Conservation (phyloP, 2,113 vertebrate species). For the Hypanus sabinus region DNA sequence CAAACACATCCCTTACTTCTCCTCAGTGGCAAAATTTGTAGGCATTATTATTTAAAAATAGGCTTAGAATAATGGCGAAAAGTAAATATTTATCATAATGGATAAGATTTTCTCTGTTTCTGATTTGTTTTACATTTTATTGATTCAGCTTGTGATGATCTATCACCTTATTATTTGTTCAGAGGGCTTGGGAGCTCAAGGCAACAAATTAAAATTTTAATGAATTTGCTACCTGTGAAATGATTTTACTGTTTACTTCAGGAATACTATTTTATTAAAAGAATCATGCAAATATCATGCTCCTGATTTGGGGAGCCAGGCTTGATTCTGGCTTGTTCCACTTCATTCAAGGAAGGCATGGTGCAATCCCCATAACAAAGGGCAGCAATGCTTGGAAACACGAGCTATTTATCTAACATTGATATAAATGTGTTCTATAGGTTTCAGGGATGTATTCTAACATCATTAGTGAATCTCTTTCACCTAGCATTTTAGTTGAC, state of each 20-base stretch:
- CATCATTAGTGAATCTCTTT: background rate
- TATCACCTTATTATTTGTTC: background rate
- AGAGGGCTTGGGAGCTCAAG: background rate
- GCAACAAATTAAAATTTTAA: background rate
- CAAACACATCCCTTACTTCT: background rate
- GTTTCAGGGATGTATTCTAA: background rate
- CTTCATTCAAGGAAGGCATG: background rate
- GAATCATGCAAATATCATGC: background rate
- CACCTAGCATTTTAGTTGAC: background rate
- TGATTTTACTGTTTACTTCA: background rate
- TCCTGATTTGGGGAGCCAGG: background rate
- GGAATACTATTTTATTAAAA: background rate
- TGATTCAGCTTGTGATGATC: background rate
- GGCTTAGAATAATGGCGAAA: background rate
- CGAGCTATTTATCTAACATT: background rate
- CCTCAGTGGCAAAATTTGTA: background rate
- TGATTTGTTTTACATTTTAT: background rate
- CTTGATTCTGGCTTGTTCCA: background rate
- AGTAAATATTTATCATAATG: background rate
- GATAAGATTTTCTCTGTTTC: background rate
- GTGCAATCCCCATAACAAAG: background rate
- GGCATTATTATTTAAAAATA: background rate
- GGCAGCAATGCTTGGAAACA: background rate
- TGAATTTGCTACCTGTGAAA: background rate
- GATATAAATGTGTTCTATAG: background rate